phyloP scores from a whole-genome alignment of 2,888 invertebrate genomes.

The Drosophila mimetica region DNA sequence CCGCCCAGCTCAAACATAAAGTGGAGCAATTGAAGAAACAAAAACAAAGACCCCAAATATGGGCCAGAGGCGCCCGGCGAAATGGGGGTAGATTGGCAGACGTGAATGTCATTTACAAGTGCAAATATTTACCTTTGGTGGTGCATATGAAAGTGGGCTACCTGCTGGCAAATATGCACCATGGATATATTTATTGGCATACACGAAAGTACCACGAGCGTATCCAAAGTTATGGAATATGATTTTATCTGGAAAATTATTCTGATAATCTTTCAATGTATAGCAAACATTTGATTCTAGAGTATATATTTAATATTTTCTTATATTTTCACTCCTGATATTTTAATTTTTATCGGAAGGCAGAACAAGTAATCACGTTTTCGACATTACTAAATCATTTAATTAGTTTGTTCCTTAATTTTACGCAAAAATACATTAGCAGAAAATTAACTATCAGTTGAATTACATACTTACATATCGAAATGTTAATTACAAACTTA shows the following conservation, averaged over 20 bases:
- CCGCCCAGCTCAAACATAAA: conserved; percentile 54
- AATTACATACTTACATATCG: no score
- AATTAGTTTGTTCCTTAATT: no score
- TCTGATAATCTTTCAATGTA: neutral
- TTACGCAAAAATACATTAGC: no score
- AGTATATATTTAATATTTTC: no score
- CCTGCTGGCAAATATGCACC: conserved; percentile 57
- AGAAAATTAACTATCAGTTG: no score
- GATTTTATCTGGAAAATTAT: neutral
- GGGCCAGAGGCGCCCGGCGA: conserved; percentile 10
- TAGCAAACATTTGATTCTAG: neutral
- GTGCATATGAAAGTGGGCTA: conserved; percentile 61
- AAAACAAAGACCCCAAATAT: conserved; percentile 20
- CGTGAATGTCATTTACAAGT: conserved; percentile 78
- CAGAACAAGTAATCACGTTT: no score
- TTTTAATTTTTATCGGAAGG: no score
- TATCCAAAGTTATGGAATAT: conserved; percentile 2
- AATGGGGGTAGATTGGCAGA: conserved; percentile 44
- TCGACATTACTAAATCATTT: no score
- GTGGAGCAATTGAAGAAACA: conserved; percentile 44
- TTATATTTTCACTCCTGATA: no score
- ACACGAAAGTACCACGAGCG: conserved; percentile 18
- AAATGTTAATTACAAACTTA: no score
- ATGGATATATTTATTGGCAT: conserved; percentile 43
- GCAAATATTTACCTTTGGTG: conserved; percentile 75